Evolutionary conservation across 2,888 invertebrate genomes (phyloP).

Genomic region (Cryptus armator): DNA sequence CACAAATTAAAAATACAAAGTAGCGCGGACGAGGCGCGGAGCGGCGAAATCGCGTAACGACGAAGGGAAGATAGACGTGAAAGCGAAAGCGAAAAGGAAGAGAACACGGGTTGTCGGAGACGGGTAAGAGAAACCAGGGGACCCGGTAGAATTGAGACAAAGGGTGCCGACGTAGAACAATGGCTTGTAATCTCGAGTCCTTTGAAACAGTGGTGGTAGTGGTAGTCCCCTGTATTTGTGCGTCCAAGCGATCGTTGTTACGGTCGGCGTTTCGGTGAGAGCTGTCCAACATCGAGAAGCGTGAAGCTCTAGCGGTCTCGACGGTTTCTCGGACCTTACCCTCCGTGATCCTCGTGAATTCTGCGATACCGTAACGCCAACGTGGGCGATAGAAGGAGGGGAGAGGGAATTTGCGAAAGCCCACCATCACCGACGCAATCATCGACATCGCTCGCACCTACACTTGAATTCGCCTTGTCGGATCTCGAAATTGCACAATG

Average conservation of each 20-base stretch:
- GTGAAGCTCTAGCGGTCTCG: constrained; percentile 67
- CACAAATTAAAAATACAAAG: constrained; percentile 83
- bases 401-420: not conserved
- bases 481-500: constrained; percentile 76
- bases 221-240: constrained; percentile 19
- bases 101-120: constrained; percentile 56
- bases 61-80: constrained; percentile 44
- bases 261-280: constrained; percentile 60
- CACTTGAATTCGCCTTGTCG: constrained; percentile 69
- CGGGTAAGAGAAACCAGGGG: constrained; percentile 57
- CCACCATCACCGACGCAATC: constrained; percentile 14
- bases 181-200: constrained; percentile 84
- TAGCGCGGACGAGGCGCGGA: constrained; percentile 72
- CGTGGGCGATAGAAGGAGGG: constrained; percentile 25
- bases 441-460: not conserved
- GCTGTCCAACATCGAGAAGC: constrained; percentile 69
- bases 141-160: constrained; percentile 83
- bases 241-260: constrained; percentile 58
- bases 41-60: constrained; percentile 44
- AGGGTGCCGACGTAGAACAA: constrained; percentile 82
- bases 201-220: constrained; percentile 76
- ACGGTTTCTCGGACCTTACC: constrained; percentile 68
- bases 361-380: constrained; percentile 40
- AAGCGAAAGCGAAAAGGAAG: constrained; percentile 46
- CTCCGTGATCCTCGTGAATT: constrained; percentile 21